A percentile compares a stretch with the other conserved stretches of the same genome.
These are phyloP conservation scores for Lophius americanus DNA, from an alignment of 2,797 vertebrate species.

Conservation along the genomic window DNA sequence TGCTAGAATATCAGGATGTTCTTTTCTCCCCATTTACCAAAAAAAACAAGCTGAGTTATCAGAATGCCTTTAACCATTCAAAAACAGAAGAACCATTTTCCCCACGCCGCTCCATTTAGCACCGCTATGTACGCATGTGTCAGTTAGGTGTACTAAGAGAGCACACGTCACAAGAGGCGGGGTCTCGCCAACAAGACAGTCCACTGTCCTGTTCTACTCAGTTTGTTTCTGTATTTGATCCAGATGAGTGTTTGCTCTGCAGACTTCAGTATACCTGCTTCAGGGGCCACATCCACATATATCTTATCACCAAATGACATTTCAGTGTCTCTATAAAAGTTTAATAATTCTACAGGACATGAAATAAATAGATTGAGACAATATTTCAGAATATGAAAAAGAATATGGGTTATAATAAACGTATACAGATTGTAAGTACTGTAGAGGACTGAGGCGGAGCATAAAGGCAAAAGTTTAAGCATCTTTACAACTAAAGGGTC, in stretches of 20 bases:
- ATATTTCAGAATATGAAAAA: not conserved
- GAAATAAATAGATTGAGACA: not conserved
- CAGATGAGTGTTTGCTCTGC: constrained; percentile 2
- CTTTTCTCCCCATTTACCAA: constrained; percentile 36
- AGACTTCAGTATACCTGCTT: not conserved
- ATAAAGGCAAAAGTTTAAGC: constrained; percentile 1
- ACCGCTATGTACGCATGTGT: constrained; percentile 30
- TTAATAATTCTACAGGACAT: not conserved
- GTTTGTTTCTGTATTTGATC: constrained; percentile 12
- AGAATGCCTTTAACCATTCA: constrained; percentile 33
- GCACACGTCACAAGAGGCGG: not conserved
- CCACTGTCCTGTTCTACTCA: not conserved
- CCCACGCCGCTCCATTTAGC: constrained; percentile 12
- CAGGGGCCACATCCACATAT: not conserved
- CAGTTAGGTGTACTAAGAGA: constrained; percentile 21
- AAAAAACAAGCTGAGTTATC: constrained; percentile 1
- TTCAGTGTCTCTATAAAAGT: constrained; percentile 8
- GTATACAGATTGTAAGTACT: not conserved
- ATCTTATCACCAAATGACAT: not conserved
- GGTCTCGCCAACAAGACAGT: not conserved
- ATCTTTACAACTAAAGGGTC: not conserved
- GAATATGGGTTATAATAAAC: not conserved
- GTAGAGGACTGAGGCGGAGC: too few relatives aligned
- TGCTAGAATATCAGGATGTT: constrained; percentile 27
- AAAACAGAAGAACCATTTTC: constrained; percentile 10